Conservation (phyloP, 2,888 invertebrate species). For the Sialis fuliginosa region DNA sequence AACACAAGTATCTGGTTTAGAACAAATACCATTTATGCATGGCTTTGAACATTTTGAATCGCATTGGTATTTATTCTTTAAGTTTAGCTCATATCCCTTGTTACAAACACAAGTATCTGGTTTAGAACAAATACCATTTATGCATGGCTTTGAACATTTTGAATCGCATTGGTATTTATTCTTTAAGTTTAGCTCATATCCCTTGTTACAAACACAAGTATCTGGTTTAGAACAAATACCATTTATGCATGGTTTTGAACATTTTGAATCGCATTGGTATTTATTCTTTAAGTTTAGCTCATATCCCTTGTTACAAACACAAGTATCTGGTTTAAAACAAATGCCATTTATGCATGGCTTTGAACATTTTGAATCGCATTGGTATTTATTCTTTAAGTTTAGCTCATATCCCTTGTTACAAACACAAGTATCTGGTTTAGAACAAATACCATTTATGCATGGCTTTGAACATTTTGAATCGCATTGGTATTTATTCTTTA, state of each 20-base stretch:
- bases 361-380: constrained; percentile 15
- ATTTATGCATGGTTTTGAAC: constrained; percentile 18
- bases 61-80: too few relatives aligned
- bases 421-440: constrained; percentile 10
- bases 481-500: constrained; percentile 13
- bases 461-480: constrained; percentile 15
- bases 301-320: constrained; percentile 19
- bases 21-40: too few relatives aligned
- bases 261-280: constrained; percentile 14
- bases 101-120: too few relatives aligned
- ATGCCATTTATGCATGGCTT: constrained; percentile 25
- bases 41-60: too few relatives aligned
- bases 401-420: constrained; percentile 8
- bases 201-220: constrained; percentile 11
- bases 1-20: too few relatives aligned
- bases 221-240: constrained; percentile 14
- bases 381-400: constrained; percentile 7
- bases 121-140: too few relatives aligned
- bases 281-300: constrained; percentile 1
- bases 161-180: constrained; percentile 14
- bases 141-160: too few relatives aligned
- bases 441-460: constrained; percentile 12
- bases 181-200: constrained; percentile 10
- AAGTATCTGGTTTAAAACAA: constrained; percentile 26
- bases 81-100: too few relatives aligned